Base-by-base conservation (phyloP, 2,888 invertebrate genomes). In the Stenurella melanura region DNA sequence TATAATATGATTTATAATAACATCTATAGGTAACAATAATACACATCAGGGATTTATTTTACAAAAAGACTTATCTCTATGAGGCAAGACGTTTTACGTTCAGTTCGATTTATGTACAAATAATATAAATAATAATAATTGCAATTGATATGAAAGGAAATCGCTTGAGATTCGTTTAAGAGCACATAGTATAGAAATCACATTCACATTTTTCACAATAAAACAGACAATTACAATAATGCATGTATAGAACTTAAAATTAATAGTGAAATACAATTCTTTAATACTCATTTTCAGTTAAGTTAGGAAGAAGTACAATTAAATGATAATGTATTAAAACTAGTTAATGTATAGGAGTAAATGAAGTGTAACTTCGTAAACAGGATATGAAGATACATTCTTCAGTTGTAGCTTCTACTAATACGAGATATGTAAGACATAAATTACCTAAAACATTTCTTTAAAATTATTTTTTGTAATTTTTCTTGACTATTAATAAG, bases 11-110 rank as follows among this genome's bases (percentile, higher is more conserved):
- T 78, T 76, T 78, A 80, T 78, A 78, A 80, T 82, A 80, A 77
- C 76, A 83, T 84, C 78, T 81, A 82, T 81, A 83, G 83, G 83
- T 83, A 84, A 84, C 84, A 83, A 82, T 81, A 82, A 79, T 80
- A 83, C 79, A 82, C 73, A 67, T 75, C 71, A 63, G 72, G 75
- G 78, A 73, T 80, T 74, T 80, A 79, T 81, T 82, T 78, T 83
- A 82, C 78, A 81, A 75, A 78, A 81, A 73, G 78, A 79, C 80
- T 80, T 80, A 80, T 79, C 77, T 78, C 83, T 82, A 83, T 84
- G 84, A 84, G 84, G 84, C 84, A 84, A 83, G 82, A 82, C 79
- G 81, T 83, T 81, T 73, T 67, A 79, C 73, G 70, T 78, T 84
- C 84, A 84, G 84, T 84, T 83, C 84, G 77, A 76, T 81, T 81